Conservation (phyloP, 2,113 vertebrate genomes). For the Spea bombifrons region DNA sequence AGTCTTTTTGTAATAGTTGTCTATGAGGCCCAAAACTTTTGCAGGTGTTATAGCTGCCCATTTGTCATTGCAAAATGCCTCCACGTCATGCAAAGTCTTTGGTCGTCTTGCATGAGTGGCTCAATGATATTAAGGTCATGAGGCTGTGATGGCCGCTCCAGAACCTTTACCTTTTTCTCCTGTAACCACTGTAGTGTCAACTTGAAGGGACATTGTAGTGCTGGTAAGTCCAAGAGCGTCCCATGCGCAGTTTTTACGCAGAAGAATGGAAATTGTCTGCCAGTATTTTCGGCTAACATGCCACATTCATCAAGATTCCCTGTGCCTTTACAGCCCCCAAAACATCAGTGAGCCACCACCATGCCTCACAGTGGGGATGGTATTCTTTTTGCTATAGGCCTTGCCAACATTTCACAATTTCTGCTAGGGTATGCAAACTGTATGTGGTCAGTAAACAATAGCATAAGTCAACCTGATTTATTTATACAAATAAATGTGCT, state of each 20-base stretch:
- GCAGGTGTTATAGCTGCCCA: not conserved
- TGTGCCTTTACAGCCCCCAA: too few species aligned
- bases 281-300: conserved; percentile 5
- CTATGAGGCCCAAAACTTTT: not conserved
- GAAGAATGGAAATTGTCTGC: not conserved
- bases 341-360: too few species aligned
- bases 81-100: not conserved
- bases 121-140: conserved; percentile 12
- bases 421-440: too few species aligned
- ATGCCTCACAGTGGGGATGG: too few species aligned
- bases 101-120: not conserved
- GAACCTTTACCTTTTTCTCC: not conserved
- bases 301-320: not conserved
- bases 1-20: not conserved
- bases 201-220: not conserved
- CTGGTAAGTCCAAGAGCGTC: not conserved
- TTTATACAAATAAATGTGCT: too few species aligned
- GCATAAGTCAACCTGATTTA: too few species aligned
- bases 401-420: too few species aligned
- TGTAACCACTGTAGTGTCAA: too few species aligned
- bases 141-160: conserved; percentile 15
- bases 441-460: too few species aligned
- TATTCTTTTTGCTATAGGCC: too few species aligned
- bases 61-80: not conserved
- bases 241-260: not conserved